Conservation (phyloP, 2,113 vertebrate genomes). For the Alethe diademata region DNA sequence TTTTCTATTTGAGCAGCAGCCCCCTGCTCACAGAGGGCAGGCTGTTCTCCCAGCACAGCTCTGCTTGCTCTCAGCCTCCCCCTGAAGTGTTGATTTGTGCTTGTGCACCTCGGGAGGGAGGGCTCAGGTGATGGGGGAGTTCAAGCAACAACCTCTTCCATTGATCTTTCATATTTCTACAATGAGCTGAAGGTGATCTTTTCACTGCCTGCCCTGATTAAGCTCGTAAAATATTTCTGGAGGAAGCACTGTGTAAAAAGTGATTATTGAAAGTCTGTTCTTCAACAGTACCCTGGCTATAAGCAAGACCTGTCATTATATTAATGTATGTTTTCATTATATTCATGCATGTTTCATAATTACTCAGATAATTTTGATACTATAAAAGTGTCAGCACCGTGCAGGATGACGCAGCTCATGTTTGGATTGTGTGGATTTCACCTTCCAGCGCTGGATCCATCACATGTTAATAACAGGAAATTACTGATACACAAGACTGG, state of each 20-base stretch:
- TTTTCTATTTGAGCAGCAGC: neutral
- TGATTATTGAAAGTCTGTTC: neutral
- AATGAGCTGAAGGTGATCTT: neutral
- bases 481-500: neutral
- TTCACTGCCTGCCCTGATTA: neutral
- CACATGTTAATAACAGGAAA: neutral
- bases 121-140: neutral
- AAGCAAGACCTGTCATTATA: neutral
- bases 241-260: neutral
- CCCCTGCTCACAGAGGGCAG: neutral
- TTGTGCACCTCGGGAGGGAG: fast-evolving
- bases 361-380: neutral
- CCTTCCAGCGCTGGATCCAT: neutral
- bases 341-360: neutral
- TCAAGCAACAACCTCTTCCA: neutral
- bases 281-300: neutral
- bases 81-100: neutral
- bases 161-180: neutral
- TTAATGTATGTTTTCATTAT: neutral
- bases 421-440: neutral
- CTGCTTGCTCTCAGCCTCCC: neutral
- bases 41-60: neutral
- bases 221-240: neutral
- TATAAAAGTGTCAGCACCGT: neutral
- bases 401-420: neutral